phyloP scores from a whole-genome alignment of 2,888 invertebrate species.

The Ormyrus nitidulus region DNA sequence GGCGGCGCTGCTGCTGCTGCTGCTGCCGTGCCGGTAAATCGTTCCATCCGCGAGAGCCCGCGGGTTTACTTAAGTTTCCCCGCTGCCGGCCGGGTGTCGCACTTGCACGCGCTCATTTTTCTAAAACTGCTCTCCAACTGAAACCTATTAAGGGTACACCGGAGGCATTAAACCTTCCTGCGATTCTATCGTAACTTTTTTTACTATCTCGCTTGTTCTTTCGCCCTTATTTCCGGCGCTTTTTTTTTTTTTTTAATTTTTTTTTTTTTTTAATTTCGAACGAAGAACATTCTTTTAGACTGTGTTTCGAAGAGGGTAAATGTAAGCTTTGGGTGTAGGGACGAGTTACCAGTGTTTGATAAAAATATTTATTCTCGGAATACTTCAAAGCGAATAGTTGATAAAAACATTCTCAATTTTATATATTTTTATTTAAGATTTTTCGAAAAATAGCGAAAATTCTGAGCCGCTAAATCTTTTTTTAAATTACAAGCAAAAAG shows the following conservation, averaged over 20 bases:
- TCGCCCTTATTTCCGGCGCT: background rate
- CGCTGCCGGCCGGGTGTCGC: constrained; percentile 58
- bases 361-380: too few species aligned
- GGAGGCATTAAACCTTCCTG: constrained; percentile 66
- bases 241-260: background rate
- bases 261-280: background rate
- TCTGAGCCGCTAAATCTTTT: too few species aligned
- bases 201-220: background rate
- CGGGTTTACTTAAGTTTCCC: constrained; percentile 69
- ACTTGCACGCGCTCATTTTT: constrained; percentile 65
- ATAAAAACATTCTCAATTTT: too few species aligned
- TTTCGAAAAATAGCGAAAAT: too few species aligned
- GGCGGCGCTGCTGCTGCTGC: constrained; percentile 24
- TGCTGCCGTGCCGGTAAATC: constrained; percentile 67
- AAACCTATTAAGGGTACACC: constrained; percentile 66
- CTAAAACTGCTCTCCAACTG: constrained; percentile 69
- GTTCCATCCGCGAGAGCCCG: constrained; percentile 64
- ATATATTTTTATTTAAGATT: too few species aligned
- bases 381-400: too few species aligned
- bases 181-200: constrained; percentile 36
- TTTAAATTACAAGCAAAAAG: too few species aligned
- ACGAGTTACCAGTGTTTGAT: too few species aligned
- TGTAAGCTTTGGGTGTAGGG: too few species aligned
- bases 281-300: background rate
- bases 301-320: background rate